Conservation (phyloP, 1,140 invertebrate species). For the Pentalonia nigronervosa region DNA sequence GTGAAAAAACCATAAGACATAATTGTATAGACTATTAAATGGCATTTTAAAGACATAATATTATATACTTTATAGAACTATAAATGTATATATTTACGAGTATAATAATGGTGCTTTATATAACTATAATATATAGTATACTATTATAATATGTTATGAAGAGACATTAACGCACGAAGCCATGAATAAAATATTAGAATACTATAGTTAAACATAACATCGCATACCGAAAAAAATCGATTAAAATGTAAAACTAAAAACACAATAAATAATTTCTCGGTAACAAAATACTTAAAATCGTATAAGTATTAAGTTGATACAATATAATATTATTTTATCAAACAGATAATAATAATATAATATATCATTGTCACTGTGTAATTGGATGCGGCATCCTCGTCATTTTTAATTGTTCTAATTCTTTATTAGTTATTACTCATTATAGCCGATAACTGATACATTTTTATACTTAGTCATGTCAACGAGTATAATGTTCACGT, state of each 20-base stretch:
- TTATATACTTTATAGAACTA: no score
- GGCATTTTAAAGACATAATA: neutral
- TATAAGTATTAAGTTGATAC: neutral
- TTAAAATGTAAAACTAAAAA: neutral
- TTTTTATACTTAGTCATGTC: neutral
- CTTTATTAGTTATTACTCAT: neutral
- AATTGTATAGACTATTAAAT: neutral
- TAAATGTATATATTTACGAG: neutral
- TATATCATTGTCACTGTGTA: neutral
- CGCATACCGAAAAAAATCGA: neutral
- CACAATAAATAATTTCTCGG: neutral
- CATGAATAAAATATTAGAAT: neutral
- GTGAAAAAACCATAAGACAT: neutral
- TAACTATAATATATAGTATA: neutral
- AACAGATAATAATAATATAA: neutral
- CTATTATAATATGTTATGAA: neutral
- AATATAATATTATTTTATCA: neutral
- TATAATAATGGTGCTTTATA: neutral
- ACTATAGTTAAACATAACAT: neutral
- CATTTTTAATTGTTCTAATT: neutral
- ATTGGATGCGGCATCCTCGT: neutral
- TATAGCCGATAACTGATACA: neutral
- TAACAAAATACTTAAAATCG: neutral
- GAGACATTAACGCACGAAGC: conserved; percentile 3
- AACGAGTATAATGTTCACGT: no score